Evolutionary conservation across 2,888 invertebrate genomes (phyloP), one percentile per base, ranked within the genome.

Genomic region (Pediacus dermestoides): DNA sequence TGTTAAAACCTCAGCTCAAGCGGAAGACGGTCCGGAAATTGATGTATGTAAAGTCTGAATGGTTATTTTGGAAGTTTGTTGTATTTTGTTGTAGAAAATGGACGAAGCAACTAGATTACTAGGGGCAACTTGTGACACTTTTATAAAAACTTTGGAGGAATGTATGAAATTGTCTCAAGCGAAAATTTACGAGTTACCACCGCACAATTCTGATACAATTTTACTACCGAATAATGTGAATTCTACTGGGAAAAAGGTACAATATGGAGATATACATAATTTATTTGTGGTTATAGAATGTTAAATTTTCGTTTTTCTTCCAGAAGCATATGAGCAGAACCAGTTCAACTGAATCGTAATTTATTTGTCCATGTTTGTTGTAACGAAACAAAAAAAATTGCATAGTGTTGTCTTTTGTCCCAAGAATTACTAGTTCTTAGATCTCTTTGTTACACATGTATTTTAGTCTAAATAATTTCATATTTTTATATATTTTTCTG

Each of bases 51-150:
- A 18, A 18, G n/a, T 18, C 21, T 18, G 21, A 18, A 18, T 7
- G 21, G 6, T 18, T 18, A 18, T 7, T 7, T 18, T 18, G 21
- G 21, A 7, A n/a, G 21, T 18, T 18, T 18, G 21, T 18, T 18
- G 7, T 4, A 9, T 41, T 46, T 34, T 46, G 46, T 74, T 76
- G 27, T 71, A 83, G 81, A 79, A 78, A 74, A 74, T 84, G 60
- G 77, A 81, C 58, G 86, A 87, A 66, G 81, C 82, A 2, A 81
- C 86, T 6, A 79, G 79, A 59, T 72, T 87, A 48, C 68, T 88
- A 21, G 79, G 80, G 42, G 83, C 82, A 25, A 88, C 88, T 34
- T 88, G 88, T 74, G 88, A 88, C 70, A 86, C 86, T 16, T 88
- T 88, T 66, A 86, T 88, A 48, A 77, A 81, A 63, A 85, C 87